phyloP scores from a whole-genome alignment of 2,797 vertebrate species.

The Amblyraja radiata region DNA sequence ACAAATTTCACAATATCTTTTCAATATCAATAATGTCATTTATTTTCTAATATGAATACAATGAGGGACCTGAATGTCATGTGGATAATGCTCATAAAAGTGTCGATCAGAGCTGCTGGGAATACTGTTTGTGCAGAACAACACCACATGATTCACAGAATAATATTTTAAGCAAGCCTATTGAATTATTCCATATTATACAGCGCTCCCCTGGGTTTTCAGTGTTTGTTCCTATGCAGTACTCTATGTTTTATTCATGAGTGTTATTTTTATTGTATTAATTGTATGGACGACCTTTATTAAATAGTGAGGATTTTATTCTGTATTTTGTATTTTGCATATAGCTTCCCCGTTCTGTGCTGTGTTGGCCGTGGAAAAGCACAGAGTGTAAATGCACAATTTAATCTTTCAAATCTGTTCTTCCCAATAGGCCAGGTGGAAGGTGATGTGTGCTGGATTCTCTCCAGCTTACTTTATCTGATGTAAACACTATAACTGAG shows the following conservation, averaged over 20 bases:
- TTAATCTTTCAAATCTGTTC: not conserved
- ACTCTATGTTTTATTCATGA: not conserved
- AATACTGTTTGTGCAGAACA: not conserved
- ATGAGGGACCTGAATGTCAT: not conserved
- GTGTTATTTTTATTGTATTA: not conserved
- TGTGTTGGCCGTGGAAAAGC: no score
- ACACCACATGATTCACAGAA: not conserved
- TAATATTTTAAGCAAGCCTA: not conserved
- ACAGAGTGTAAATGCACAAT: not conserved
- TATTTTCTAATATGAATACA: not conserved
- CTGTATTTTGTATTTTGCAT: not conserved
- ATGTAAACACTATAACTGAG: not conserved
- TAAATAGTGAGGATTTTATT: not conserved
- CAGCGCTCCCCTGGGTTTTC: not conserved
- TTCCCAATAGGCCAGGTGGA: not conserved
- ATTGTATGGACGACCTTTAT: not conserved
- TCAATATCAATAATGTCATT: not conserved
- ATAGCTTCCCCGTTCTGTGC: not conserved
- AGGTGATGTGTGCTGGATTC: not conserved
- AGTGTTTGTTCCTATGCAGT: not conserved
- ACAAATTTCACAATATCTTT: not conserved
- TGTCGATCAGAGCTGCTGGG: not conserved
- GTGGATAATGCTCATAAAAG: constrained; percentile 2
- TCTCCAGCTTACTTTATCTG: not conserved
- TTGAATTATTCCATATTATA: not conserved